Evolutionary conservation across 1,140 invertebrate genomes (phyloP), one percentile per base, ranked within the genome.

Genomic region (Cataglyphis hispanica): DNA sequence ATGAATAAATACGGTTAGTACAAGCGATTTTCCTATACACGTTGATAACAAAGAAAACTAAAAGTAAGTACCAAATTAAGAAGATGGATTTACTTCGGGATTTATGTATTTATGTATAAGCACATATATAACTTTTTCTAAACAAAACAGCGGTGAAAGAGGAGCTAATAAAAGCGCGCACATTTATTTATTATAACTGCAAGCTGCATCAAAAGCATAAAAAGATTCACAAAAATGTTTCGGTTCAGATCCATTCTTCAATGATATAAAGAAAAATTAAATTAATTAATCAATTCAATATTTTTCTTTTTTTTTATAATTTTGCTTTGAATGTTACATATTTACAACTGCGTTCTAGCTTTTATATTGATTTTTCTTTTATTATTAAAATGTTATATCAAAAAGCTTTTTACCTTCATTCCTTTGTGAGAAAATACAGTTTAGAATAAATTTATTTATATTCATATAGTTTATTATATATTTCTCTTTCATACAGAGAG

Each of bases 241-340:
- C 10, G 4, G 0, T 56, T 4, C 1, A 4, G 2, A 56, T 34
- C 5, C 2, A 53, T 22, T 56, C 11, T 53, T 6, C 11, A n/a
- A 31, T 56, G 1, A 13, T 1, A 34, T 46, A 46, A 13, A 34
- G 27, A 53, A 66, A 34, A 34, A 53, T 13, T 50, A 31, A 22
- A 34, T 72, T 56, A 72, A 72, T 72, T 56, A 22, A 56, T 10
- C n/a, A 56, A 56, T 72, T 72, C 1, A 72, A 72, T 72, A 50
- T 50, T 5, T 72, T 22, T 72, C n/a, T 6, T 1, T 56, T 56
- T 53, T 5, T 50, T 31, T 74, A 1, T 74, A 56, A 74, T 34
- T 74, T 74, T 74, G 19, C 10, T 56, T 22, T 56, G 10, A n/a
- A 34, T 34, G 0, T 74, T 74, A 53, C 16, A 4, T 60, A 25